phyloP scores from a whole-genome alignment of 2,113 vertebrate genomes.

The Falco punctatus region DNA sequence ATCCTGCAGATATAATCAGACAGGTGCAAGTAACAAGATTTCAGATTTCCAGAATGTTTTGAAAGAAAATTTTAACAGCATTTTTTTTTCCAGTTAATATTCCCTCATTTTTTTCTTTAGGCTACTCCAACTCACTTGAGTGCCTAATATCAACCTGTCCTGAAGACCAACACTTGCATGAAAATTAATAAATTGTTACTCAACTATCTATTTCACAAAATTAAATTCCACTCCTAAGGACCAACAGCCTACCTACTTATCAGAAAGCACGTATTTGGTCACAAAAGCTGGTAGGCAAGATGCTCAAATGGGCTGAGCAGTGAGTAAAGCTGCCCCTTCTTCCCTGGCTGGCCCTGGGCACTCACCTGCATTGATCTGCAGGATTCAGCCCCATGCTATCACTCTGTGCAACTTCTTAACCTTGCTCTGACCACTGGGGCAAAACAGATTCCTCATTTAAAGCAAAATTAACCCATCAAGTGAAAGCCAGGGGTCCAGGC shows the following conservation, averaged over 20 bases:
- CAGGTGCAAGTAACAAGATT: background rate
- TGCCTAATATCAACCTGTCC: background rate
- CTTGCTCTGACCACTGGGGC: background rate
- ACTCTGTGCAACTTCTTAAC: background rate
- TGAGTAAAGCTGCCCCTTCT: background rate
- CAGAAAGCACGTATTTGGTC: background rate
- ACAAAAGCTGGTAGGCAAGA: background rate
- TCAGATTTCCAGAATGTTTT: background rate
- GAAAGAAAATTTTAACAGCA: background rate
- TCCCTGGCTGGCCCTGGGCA: background rate
- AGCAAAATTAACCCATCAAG: background rate
- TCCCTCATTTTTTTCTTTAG: background rate
- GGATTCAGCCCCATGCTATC: background rate
- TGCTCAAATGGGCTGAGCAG: background rate
- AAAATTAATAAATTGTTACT: background rate
- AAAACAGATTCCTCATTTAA: background rate
- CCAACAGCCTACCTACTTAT: rapidly evolving
- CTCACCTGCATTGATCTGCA: background rate
- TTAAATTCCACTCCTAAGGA: background rate
- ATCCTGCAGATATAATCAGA: background rate
- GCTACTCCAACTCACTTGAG: background rate
- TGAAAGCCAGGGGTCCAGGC: background rate
- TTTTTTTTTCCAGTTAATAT: background rate
- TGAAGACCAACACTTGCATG: background rate
- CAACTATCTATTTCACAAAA: background rate